A percentile compares a stretch with the other conserved stretches of the same genome.
Conservation (phyloP, 2,113 vertebrate species). For the Papio anubis region DNA sequence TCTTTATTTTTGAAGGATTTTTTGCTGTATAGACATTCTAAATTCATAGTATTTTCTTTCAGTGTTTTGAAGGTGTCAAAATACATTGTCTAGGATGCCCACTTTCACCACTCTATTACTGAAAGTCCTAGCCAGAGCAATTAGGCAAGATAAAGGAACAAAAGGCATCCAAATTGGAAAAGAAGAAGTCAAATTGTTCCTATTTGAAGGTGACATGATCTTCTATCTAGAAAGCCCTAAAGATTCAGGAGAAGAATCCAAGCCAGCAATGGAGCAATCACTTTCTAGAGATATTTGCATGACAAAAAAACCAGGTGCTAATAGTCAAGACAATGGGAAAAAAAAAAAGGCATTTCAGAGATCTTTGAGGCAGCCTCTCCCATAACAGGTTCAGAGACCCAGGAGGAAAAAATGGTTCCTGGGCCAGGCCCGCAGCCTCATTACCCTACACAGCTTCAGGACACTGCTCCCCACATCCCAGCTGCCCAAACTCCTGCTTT, state of each 20-base stretch:
- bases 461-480: too few relatives aligned
- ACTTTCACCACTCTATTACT: neutral
- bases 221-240: neutral
- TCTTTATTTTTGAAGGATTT: neutral
- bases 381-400: too few relatives aligned
- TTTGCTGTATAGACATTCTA: neutral
- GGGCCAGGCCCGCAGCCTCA: too few relatives aligned
- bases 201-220: neutral
- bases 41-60: neutral
- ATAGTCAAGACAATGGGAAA: too few relatives aligned
- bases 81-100: neutral
- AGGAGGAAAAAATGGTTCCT: too few relatives aligned
- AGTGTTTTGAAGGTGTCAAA: neutral
- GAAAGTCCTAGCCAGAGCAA: neutral
- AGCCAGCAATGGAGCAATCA: too few relatives aligned
- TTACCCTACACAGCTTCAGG: too few relatives aligned
- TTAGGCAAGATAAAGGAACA: neutral
- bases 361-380: too few relatives aligned
- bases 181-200: neutral
- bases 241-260: neutral
- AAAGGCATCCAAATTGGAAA: neutral
- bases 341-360: too few relatives aligned
- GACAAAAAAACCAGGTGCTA: neutral
- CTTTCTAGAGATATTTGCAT: neutral
- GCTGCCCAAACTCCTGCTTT: too few relatives aligned